Base-by-base conservation (phyloP, 2,888 invertebrate species). In the Aplocera efformata region DNA sequence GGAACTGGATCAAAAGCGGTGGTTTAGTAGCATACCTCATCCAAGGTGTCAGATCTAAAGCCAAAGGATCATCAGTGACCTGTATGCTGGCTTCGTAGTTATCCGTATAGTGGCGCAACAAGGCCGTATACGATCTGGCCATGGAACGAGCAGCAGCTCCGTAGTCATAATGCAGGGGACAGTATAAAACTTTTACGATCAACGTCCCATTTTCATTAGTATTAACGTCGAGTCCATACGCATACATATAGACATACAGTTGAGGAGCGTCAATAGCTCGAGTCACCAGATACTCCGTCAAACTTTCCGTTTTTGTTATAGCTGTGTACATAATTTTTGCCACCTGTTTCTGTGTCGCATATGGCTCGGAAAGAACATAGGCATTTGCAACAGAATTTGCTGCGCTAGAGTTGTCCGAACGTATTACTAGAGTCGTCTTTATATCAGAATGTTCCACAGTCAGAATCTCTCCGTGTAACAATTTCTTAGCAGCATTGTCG, bases 181-280 rank as follows among this genome's bases (percentile, higher is more conserved):
- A 81, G 66, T 83, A 83, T 6, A 84, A 50, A 0, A 72, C 80
- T 43, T 68, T 51, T 0, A 81, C 58, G 79, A 80, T 44, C 0
- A 54, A 46, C 4, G 33, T 58, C 2, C 48, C 59, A 9, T 60
- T 47, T 0, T 1, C 5, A 4, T 55, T 11, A 1, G 46, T 60
- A 0, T 33, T 36, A 1, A 79, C 56, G n/a, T 77, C 75, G 58
- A 84, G 57, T 0, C 85, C 85, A 35, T 85, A 85, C 0, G 85
- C 84, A 34, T 70, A 83, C 58, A 64, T 53, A 37, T 63, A 70
- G 5, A 84, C 80, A 29, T 81, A 85, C 0, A 66, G 48, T 32
- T 83, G 81, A 0, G 85, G 85, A 0, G 79, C 72, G 42, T 85
- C 79, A 8, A 84, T 78, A 0, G 85, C 85, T 0, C 76, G 68